Evolutionary conservation across 2,888 invertebrate genomes (phyloP), one percentile per base, ranked within the genome.

Genomic region (Rhingia campestris): DNA sequence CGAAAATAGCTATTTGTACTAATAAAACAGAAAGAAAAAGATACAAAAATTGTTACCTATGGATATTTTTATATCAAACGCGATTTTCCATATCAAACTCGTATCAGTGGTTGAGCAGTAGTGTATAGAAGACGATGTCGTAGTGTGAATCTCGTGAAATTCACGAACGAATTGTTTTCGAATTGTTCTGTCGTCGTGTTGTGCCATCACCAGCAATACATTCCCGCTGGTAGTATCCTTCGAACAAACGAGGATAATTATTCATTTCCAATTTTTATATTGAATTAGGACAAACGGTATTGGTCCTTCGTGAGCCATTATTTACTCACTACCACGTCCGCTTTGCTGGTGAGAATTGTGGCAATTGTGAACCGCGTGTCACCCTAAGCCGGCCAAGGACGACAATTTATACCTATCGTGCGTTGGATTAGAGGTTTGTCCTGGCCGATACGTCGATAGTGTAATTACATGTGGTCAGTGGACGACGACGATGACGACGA

Each of bases 51-150:
- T 32, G 22, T 22, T 22, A 22, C 22, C 22, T 49, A 64, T 56
- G 74, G 47, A 35, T 69, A 47, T 74, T 69, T 79, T 84, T 79
- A 84, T 84, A 84, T 84, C 67, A 84, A 82, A 72, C 12, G 58
- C 43, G 35, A 30, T 66, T 39, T 39, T 39, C 3, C 3, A 2
- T 39, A 39, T 10, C 39, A 6, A 47, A 72, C 4, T 72, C 35
- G 12, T 73, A 66, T 66, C 53, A 47, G 22, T 39, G 43, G 49
- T 35, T 4, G 53, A 12, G 41, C 12, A 37, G 9, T 14, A 14
- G 14, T 39, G 30, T 2, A 10, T 33, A 56, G 45, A 7, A 12
- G 49, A 33, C 10, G 61, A 51, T 59, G 14, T 9, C 51, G 10
- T 80, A 56, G 63, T 61, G 67, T 75, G 74, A 58, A 59, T 66